Conservation (phyloP, 1,140 invertebrate genomes). For the Triops longicaudatus region DNA sequence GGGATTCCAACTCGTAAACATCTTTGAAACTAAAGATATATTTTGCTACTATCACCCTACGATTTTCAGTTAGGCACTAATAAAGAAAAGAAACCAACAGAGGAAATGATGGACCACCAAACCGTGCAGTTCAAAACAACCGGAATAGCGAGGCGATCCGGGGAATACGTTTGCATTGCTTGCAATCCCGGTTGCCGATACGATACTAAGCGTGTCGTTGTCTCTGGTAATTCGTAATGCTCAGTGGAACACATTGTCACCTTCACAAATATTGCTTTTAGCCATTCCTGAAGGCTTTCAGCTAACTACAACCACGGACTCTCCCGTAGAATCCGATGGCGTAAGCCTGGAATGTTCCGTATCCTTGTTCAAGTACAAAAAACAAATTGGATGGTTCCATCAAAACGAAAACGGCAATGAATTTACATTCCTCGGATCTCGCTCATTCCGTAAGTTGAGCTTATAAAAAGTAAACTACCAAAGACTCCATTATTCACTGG, state of each 20-base stretch:
- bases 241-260: no score
- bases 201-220: not conserved
- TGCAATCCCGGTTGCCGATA: not conserved
- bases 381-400: not conserved
- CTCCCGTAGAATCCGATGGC: not conserved
- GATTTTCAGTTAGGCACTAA: not conserved
- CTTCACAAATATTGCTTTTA: not conserved
- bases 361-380: not conserved
- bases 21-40: not conserved
- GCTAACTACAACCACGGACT: not conserved
- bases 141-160: not conserved
- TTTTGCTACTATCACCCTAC: not conserved
- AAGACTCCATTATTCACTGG: no score
- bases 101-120: not conserved
- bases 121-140: not conserved
- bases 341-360: not conserved
- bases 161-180: not conserved
- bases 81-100: not conserved
- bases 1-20: not conserved
- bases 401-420: not conserved
- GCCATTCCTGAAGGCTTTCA: not conserved
- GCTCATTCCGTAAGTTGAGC: no score
- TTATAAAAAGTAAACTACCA: no score
- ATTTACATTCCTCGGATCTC: not conserved
- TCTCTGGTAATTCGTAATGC: not conserved